Base-by-base conservation (phyloP, 1,140 invertebrate species). In the Drosophila navojoa region DNA sequence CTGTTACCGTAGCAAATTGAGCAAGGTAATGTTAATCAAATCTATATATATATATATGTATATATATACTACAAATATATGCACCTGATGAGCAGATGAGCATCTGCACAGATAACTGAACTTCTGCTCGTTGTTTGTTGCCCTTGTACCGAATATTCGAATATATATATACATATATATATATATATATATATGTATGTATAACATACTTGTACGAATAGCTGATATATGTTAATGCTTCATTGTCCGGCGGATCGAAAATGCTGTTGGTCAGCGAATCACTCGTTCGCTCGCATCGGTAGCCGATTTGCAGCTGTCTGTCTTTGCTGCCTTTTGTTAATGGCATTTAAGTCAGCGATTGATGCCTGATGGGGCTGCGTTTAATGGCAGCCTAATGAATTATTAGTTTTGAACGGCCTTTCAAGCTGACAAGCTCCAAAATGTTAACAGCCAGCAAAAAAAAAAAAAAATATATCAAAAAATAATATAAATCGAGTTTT, bases 331-430 rank as follows among this genome's bases (percentile, higher is more conserved):
- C 53, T 19, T 76, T 72, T 49, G 64, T 63, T 87, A 71, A 72
- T 87, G 82, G 82, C 82, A 87, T 78, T 86, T 79, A 79, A 86
- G 74, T 76, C 76, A 66, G 53, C 69, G 72, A 79, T 82, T 50
- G 74, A 73, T 69, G 67, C 63, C 54, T 35, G 52, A 61, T 61
- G 79, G 19, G 49, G 58, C 49, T 71, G 57, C 32, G 38, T 82
- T 87, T 87, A 87, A 87, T 87, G 79, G 79, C 79, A 87, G 68
- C 81, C 79, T 87, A 87, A 87, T 87, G 81, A 87, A 79, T 82
- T 82, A 87, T 82, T 73, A 76, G 68, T 62, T 80, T 52, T 42
- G 52, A 50, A 59, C 61, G 79, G 75, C 81, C 71, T 81, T 78
- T 84, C 53, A 29, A 66, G 69, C 61, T 63, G 67, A 49, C 59